Conservation (phyloP, 2,888 invertebrate genomes). For the Leuctra nigra region DNA sequence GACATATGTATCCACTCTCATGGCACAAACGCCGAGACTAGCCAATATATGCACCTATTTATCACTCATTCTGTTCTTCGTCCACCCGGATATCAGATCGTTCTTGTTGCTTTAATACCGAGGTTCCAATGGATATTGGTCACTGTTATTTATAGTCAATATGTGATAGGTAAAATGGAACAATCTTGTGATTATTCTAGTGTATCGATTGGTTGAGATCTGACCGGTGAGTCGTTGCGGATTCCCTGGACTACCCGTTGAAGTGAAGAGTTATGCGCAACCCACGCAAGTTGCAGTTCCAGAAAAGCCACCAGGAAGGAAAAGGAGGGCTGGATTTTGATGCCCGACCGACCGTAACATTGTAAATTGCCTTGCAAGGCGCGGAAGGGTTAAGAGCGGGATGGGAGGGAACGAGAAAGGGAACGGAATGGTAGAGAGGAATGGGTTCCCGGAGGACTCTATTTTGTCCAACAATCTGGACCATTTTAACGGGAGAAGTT, state of each 20-base stretch:
- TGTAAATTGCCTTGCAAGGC: conserved; percentile 15
- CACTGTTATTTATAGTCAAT: no score
- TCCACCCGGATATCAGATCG: no score
- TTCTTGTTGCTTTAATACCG: no score
- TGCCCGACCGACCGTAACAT: conserved; percentile 11
- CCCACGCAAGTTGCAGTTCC: background rate
- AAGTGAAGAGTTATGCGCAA: background rate
- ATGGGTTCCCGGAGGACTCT: conserved; percentile 2
- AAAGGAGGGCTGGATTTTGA: conserved; percentile 9
- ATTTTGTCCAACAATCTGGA: conserved; percentile 9
- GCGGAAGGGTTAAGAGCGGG: background rate
- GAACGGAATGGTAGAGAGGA: background rate
- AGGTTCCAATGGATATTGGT: no score
- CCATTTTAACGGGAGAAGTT: conserved; percentile 2
- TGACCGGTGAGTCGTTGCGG: no score
- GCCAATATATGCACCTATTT: no score
- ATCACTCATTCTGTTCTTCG: no score
- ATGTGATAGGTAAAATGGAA: background rate
- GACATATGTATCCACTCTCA: no score
- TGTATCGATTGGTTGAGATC: background rate
- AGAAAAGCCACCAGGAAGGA: background rate
- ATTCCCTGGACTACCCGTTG: no score
- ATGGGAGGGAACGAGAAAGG: background rate
- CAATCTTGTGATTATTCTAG: background rate
- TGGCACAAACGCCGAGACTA: no score